Evolutionary conservation across 2,113 vertebrate genomes (phyloP).

Genomic region (Diadophis punctatus): DNA sequence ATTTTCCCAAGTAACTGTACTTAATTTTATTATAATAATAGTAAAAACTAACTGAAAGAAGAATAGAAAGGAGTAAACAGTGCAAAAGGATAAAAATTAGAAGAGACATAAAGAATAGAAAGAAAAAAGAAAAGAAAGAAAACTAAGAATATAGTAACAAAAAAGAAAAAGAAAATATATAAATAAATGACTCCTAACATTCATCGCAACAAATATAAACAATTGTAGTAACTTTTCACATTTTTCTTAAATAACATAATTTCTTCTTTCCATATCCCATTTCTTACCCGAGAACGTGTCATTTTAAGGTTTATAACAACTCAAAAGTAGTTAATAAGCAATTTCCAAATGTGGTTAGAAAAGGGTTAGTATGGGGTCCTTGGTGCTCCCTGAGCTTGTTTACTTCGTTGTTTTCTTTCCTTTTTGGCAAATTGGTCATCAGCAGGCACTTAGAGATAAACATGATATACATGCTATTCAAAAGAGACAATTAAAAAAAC

Average conservation of each 20-base stretch:
- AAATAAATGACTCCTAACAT: background rate
- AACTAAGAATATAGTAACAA: background rate
- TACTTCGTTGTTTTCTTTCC: too few species aligned
- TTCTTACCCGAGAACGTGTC: background rate
- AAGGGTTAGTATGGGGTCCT: too few species aligned
- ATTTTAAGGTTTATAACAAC: background rate
- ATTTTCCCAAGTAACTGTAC: background rate
- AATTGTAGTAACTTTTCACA: background rate
- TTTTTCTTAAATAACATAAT: background rate
- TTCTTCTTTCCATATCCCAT: background rate
- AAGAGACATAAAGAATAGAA: background rate
- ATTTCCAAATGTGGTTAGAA: too few species aligned
- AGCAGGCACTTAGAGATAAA: too few species aligned
- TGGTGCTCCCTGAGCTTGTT: too few species aligned
- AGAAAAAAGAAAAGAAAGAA: background rate
- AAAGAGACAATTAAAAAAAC: too few species aligned
- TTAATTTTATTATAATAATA: background rate
- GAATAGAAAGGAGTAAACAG: background rate
- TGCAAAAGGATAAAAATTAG: background rate
- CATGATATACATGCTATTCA: too few species aligned
- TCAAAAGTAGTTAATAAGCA: too few species aligned
- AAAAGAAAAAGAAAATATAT: background rate
- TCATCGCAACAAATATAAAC: background rate
- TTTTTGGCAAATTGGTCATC: too few species aligned
- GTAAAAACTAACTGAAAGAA: background rate